Conservation (phyloP, 1,140 invertebrate species). For the Drosophila orena region DNA sequence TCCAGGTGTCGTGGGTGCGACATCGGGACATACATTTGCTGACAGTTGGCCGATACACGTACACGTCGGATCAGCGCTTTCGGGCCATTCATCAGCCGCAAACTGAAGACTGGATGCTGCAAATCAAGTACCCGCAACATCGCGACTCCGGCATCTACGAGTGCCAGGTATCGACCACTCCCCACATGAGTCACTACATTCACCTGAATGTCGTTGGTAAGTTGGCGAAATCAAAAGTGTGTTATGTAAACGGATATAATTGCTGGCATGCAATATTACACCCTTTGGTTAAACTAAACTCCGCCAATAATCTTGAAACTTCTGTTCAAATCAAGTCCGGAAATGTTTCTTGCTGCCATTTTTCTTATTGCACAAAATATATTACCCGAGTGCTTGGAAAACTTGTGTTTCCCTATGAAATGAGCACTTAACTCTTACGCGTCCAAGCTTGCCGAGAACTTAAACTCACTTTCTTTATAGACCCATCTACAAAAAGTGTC, state of each 20-base stretch:
- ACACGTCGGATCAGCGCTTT: constrained; percentile 96
- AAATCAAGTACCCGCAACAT: constrained; percentile 93
- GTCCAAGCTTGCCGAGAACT: background rate
- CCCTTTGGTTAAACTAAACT: no score
- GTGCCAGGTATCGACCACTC: constrained; percentile 95
- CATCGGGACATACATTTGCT: constrained; percentile 94
- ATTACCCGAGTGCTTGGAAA: background rate
- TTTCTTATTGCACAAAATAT: background rate
- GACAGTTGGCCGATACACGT: constrained; percentile 95
- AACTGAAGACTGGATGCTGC: constrained; percentile 94
- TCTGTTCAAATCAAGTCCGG: background rate
- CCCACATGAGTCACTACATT: constrained; percentile 94
- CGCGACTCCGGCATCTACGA: constrained; percentile 94
- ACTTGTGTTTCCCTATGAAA: background rate
- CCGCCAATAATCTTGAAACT: no score
- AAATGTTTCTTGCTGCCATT: background rate
- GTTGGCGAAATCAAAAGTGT: constrained; percentile 80
- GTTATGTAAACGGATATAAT: no score
- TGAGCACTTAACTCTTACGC: background rate
- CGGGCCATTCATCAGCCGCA: constrained; percentile 92
- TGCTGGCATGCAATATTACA: no score
- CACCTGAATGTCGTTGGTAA: constrained; percentile 94
- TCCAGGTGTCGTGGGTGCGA: constrained; percentile 95
- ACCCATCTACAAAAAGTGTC: background rate
- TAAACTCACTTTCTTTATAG: background rate